Base-by-base conservation (phyloP, 2,888 invertebrate species). In the Tetranychus piercei region DNA sequence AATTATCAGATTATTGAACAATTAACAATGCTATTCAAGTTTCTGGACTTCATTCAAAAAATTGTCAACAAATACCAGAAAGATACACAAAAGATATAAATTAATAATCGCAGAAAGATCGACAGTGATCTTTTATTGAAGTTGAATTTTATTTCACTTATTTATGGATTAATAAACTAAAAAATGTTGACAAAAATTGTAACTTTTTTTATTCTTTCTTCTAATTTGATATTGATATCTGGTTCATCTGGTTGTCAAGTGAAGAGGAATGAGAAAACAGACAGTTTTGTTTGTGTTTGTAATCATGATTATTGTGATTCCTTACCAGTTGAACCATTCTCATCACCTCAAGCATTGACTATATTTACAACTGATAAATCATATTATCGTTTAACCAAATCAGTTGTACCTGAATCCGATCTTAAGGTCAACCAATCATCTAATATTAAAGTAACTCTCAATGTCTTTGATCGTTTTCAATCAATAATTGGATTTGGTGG, bases 401-500 rank as follows among this genome's bases (percentile, higher is more conserved):
- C 20, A 69, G 34, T 69, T 11, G 20, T 69, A 6, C 9, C 55
- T 2, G 20, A 69, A 20, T 22, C 34, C 9, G 69, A 20, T 69
- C 11, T 11, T 69, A 22, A 11, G 20, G 20, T 11, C 1, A 6
- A 5, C 11, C 22, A 23, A 69, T 22, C 69, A 23, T 20, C 20
- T 8, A 11, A 22, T 69, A 11, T 23, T 23, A 11, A 23, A 20
- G 22, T 69, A 7, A 20, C 20, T 20, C 18, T 69, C 20, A 69
- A 20, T 20, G 69, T 69, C 5, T 11, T 11, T 69, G n/a, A 20
- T 11, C 18, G 22, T n/a, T 23, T 23, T 20, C 69, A 23, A 20
- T 20, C 20, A 73, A 73, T 73, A 11, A 22, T 20, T 1, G 73
- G 73, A 22, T 73, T 73, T 22, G 73, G 73, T 34, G 73, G 55